A percentile compares a stretch with the other conserved stretches of the same genome.
These are phyloP conservation scores for Cheilosia urbana DNA, from an alignment of 2,888 invertebrate genomes.

Conservation along the genomic window DNA sequence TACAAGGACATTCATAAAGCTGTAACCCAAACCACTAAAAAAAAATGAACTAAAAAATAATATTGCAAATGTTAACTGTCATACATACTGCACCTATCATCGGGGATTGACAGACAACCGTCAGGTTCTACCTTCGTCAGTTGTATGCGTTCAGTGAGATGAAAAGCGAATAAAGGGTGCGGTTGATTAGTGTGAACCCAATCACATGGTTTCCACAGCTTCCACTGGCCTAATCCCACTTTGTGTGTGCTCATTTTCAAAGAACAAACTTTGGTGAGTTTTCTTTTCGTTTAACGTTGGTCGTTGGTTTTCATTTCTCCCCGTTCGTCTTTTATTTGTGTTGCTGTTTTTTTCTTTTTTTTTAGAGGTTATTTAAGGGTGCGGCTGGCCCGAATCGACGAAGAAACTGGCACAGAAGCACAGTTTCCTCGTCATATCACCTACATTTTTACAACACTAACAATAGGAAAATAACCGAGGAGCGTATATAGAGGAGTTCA, in stretches of 20 bases:
- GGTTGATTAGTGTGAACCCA: constrained; percentile 72
- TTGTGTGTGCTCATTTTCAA: constrained; percentile 59
- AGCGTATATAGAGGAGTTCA: constrained; percentile 17
- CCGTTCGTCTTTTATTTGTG: constrained; percentile 32
- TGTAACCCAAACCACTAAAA: constrained; percentile 2
- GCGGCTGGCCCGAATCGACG: constrained; percentile 75
- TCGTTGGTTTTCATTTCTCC: constrained; percentile 27
- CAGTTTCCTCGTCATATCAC: constrained; percentile 68
- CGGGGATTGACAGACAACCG: constrained; percentile 49
- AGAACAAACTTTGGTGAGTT: constrained; percentile 64
- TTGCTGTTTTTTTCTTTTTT: constrained; percentile 18
- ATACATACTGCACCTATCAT: constrained; percentile 42
- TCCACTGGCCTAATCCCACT: constrained; percentile 65
- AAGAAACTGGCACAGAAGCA: constrained; percentile 76
- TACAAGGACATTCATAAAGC: constrained; percentile 53
- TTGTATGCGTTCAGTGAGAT: constrained; percentile 52
- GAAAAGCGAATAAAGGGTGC: constrained; percentile 60
- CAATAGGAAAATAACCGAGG: constrained; percentile 45
- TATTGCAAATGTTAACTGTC: constrained; percentile 38
- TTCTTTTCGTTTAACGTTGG: constrained; percentile 56
- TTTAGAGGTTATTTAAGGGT: constrained; percentile 77
- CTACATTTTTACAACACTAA: constrained; percentile 74
- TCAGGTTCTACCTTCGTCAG: constrained; percentile 15
- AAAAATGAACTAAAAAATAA: not conserved
- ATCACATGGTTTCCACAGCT: constrained; percentile 60